phyloP scores from a whole-genome alignment of 2,113 vertebrate genomes.

The Thymallus thymallus region DNA sequence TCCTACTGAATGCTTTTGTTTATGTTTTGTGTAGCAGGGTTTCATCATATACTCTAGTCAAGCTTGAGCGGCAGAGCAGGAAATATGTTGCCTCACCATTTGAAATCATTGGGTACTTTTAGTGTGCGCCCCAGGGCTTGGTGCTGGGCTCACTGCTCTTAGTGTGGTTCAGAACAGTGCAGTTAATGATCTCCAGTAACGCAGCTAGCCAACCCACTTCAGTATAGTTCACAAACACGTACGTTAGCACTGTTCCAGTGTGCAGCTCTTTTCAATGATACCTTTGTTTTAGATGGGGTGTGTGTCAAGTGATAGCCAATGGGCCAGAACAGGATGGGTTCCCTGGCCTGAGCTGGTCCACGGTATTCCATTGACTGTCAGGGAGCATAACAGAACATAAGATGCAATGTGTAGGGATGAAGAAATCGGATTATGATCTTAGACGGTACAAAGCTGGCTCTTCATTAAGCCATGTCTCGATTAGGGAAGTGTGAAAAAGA shows the following conservation, averaged over 20 bases:
- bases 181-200: not conserved
- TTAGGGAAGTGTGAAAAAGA: not conserved
- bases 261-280: not conserved
- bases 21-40: not conserved
- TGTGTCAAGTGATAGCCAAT: not conserved
- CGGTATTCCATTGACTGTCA: constrained; percentile 3
- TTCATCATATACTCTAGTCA: not conserved
- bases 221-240: not conserved
- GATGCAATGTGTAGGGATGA: not conserved
- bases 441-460: not conserved
- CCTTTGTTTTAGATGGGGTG: not conserved
- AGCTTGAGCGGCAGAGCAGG: not conserved
- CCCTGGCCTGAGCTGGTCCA: not conserved
- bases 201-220: not conserved
- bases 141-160: no score
- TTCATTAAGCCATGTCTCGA: not conserved
- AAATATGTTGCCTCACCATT: not conserved
- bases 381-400: not conserved
- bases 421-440: not conserved
- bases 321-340: not conserved
- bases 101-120: not conserved
- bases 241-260: not conserved
- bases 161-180: not conserved
- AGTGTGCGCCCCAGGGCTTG: not conserved
- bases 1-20: not conserved